Evolutionary conservation across 2,888 invertebrate genomes (phyloP).

Genomic region (Synergus japonicus): DNA sequence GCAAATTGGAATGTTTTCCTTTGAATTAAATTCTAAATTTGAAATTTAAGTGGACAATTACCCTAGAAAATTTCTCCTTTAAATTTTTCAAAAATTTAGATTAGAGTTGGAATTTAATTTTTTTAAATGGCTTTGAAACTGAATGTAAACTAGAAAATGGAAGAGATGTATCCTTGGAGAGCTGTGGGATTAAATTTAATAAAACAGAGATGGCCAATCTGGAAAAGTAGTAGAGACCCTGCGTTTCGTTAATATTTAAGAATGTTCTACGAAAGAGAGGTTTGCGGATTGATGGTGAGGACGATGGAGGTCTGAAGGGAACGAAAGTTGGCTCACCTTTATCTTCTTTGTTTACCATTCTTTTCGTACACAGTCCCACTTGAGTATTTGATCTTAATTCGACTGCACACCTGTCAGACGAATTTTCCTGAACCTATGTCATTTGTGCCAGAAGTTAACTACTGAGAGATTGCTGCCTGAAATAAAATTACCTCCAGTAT

Average conservation of each 20-base stretch:
- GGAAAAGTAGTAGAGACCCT: conserved; percentile 59
- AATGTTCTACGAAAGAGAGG: conserved; percentile 55
- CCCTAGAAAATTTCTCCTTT: too few relatives aligned
- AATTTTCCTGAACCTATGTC: conserved; percentile 67
- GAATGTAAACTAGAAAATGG: conserved; percentile 18
- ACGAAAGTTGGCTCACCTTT: conserved; percentile 19
- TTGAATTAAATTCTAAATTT: too few relatives aligned
- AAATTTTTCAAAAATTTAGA: too few relatives aligned
- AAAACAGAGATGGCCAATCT: conserved; percentile 69
- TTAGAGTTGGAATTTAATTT: not conserved
- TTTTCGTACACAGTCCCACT: conserved; percentile 43
- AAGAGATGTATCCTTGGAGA: conserved; percentile 35
- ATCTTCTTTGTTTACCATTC: conserved; percentile 32
- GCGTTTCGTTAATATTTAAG: conserved; percentile 68
- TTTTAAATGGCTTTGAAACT: not conserved
- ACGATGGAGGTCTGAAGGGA: conserved; percentile 10
- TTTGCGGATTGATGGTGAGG: conserved; percentile 39
- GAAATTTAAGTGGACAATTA: too few relatives aligned
- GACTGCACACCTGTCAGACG: conserved; percentile 69
- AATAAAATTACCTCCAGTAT: conserved; percentile 63
- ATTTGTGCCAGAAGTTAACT: conserved; percentile 65
- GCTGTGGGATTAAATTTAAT: conserved; percentile 60
- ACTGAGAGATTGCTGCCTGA: conserved; percentile 68
- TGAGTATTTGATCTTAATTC: conserved; percentile 57
- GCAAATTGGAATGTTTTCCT: not conserved